phyloP scores from a whole-genome alignment of 2,888 invertebrate genomes.

The Leptinotarsa tumamoca region DNA sequence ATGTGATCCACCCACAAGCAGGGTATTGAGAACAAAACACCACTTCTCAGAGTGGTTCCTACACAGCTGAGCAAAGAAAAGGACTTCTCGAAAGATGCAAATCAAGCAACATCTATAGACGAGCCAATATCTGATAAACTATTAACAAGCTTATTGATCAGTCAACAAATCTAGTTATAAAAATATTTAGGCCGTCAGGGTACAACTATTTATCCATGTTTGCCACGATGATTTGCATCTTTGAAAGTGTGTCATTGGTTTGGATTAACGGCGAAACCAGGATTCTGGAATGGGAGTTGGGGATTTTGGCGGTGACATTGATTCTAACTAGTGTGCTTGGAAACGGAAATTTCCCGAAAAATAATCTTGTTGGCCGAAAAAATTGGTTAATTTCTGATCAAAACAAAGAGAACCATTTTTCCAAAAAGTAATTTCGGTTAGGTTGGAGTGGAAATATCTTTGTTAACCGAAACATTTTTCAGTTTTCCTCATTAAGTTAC shows the following conservation, averaged over 20 bases:
- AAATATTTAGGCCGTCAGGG: conserved; percentile 65
- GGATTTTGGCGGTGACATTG: conserved; percentile 57
- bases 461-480: too few species aligned
- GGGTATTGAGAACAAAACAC: conserved; percentile 1
- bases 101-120: conserved; percentile 45
- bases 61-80: conserved; percentile 36
- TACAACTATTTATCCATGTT: conserved; percentile 53
- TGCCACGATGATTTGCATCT: conserved; percentile 48
- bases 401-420: too few species aligned
- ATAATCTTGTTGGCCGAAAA: background rate
- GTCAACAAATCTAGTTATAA: conserved; percentile 64
- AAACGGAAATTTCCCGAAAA: conserved; percentile 25
- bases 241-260: conserved; percentile 29
- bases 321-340: conserved; percentile 56
- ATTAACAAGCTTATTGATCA: conserved; percentile 60
- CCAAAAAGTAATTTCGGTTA: too few species aligned
- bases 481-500: too few species aligned
- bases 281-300: conserved; percentile 51
- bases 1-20: background rate
- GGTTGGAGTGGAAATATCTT: too few species aligned
- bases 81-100: conserved; percentile 33
- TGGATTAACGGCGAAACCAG: conserved; percentile 44
- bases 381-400: too few species aligned
- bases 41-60: conserved; percentile 26
- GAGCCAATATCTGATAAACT: conserved; percentile 57